Percentiles rank a stretch among this genome's conserved stretches.
These are phyloP conservation scores for Galaxias olidus DNA, from an alignment of 2,797 vertebrate species.

Conservation along the genomic window DNA sequence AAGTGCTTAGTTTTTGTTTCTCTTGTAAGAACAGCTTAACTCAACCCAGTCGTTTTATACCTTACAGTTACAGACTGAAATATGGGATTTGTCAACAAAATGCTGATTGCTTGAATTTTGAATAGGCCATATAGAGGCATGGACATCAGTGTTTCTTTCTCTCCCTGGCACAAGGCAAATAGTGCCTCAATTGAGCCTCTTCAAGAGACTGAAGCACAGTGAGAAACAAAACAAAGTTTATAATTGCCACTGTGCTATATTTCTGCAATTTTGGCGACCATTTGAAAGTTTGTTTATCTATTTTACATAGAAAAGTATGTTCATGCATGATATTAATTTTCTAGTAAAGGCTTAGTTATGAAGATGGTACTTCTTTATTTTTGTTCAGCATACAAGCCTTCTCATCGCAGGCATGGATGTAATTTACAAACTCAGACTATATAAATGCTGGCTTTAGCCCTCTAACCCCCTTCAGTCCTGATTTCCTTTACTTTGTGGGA, in stretches of 20 bases:
- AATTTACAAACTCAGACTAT: conserved; percentile 59
- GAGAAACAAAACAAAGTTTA: conserved; percentile 39
- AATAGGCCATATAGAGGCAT: background rate
- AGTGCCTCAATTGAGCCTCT: conserved; percentile 25
- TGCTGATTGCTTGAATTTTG: too few relatives aligned
- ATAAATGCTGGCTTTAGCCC: conserved; percentile 37
- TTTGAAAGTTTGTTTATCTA: conserved; percentile 15
- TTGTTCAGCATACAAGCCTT: conserved; percentile 48
- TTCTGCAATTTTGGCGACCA: conserved; percentile 48
- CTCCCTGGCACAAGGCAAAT: conserved; percentile 36
- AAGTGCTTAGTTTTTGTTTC: conserved; percentile 50
- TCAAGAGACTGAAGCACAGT: conserved; percentile 27
- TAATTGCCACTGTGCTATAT: conserved; percentile 46
- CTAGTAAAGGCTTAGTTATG: too few relatives aligned
- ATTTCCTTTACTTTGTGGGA: conserved; percentile 69
- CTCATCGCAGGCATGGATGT: conserved; percentile 64
- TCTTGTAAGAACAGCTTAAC: conserved; percentile 36
- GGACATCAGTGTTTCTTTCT: conserved; percentile 27
- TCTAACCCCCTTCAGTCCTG: conserved; percentile 32
- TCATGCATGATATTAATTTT: too few relatives aligned
- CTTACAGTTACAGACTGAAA: too few relatives aligned
- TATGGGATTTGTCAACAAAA: too few relatives aligned
- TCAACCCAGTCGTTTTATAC: conserved; percentile 37
- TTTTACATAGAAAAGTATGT: conserved; percentile 22
- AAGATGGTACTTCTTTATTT: conserved; percentile 18